A percentile compares a stretch with the other conserved stretches of the same genome.
Conservation (phyloP, 2,888 invertebrate genomes). For the Chirona hameri region DNA sequence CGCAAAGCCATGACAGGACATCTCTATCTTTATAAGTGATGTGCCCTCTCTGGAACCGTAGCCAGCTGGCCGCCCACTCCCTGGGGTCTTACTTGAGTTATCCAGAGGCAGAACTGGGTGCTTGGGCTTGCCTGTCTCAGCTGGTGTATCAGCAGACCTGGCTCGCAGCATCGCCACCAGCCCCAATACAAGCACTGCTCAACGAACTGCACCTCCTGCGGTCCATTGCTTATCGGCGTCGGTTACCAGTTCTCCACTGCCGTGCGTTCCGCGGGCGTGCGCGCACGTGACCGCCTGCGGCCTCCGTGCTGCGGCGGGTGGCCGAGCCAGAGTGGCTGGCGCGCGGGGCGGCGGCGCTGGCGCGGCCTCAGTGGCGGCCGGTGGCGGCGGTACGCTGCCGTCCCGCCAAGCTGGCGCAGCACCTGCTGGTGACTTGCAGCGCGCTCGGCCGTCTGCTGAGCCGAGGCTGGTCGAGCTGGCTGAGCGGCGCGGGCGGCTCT, state of each 20-base stretch:
- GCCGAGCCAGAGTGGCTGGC: not conserved
- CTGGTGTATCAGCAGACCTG: not conserved
- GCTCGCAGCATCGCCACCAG: not conserved
- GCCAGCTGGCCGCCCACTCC: not conserved
- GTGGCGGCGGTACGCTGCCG: not conserved
- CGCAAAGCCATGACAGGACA: too few species aligned
- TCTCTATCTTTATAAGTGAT: not conserved
- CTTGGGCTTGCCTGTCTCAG: not conserved
- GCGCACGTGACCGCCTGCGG: not conserved
- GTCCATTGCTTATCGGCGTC: constrained; percentile 24
- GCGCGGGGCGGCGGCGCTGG: not conserved
- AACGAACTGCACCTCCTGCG: constrained; percentile 27
- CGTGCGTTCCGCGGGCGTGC: not conserved
- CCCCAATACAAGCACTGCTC: not conserved
- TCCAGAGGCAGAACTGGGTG: not conserved
- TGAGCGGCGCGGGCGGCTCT: not conserved
- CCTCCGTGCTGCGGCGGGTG: constrained; percentile 13
- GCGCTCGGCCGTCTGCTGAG: not conserved
- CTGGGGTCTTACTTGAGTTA: not conserved
- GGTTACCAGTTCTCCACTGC: constrained; percentile 7
- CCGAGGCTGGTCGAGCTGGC: constrained; percentile 22
- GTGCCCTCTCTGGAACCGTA: constrained; percentile 1
- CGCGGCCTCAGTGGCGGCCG: not conserved
- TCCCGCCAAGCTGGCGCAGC: not conserved
- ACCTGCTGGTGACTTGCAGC: constrained; percentile 3